Evolutionary conservation across 2,888 invertebrate genomes (phyloP).

Genomic region (Melanophora roralis): DNA sequence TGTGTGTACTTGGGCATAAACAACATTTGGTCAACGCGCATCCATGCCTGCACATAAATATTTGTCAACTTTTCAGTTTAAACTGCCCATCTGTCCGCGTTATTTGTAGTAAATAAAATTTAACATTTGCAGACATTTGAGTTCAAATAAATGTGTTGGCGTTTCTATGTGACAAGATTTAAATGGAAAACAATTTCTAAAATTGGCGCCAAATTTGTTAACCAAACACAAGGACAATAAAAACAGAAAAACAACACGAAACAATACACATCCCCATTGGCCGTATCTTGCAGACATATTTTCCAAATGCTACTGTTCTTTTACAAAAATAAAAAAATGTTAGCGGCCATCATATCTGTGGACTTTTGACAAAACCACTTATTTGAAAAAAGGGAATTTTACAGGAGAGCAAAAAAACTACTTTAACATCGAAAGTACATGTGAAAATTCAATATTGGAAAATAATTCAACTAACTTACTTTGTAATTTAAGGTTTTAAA

Average conservation of each 20-base stretch:
- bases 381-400: too few species aligned
- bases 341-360: too few species aligned
- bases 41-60: constrained; percentile 14
- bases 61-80: constrained; percentile 17
- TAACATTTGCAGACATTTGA: constrained; percentile 17
- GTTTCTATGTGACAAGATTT: constrained; percentile 28
- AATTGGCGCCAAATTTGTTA: constrained; percentile 50
- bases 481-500: too few species aligned
- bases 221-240: constrained; percentile 13
- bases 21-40: constrained; percentile 49
- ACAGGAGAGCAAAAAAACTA: too few species aligned
- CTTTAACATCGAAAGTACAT: too few species aligned
- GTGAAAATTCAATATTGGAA: too few species aligned
- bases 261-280: constrained; percentile 11
- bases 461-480: too few species aligned
- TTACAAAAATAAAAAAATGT: too few species aligned
- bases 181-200: constrained; percentile 48
- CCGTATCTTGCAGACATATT: too few species aligned
- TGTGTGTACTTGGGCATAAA: constrained; percentile 43
- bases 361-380: too few species aligned
- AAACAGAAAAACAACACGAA: constrained; percentile 25
- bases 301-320: too few species aligned
- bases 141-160: background rate
- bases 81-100: background rate
- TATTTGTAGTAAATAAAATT: constrained; percentile 38